Conservation (phyloP, 2,888 invertebrate genomes). For the Leptopilina myrica region DNA sequence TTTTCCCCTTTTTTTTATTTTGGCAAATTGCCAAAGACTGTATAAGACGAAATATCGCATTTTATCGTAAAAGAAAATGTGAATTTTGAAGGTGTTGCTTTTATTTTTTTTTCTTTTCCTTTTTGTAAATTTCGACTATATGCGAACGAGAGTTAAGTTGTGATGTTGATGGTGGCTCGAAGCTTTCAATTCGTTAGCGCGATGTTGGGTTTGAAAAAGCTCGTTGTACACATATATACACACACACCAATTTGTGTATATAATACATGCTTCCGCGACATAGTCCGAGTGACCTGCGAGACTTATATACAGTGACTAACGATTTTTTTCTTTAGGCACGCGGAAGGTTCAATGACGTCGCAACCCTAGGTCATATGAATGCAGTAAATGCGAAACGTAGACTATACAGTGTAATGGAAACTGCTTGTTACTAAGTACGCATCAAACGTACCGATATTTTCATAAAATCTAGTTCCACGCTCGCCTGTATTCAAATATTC, state of each 20-base stretch:
- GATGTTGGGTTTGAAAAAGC: constrained; percentile 49
- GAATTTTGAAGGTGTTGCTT: not conserved
- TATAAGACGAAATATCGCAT: not conserved
- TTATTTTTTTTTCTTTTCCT: not conserved
- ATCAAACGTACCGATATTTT: constrained; percentile 32
- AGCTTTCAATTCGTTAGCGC: constrained; percentile 57
- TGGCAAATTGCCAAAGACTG: too few species aligned
- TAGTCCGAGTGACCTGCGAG: constrained; percentile 66
- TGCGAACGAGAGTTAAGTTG: constrained; percentile 58
- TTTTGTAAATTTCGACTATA: constrained; percentile 46
- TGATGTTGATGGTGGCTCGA: constrained; percentile 52
- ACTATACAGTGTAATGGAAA: constrained; percentile 19
- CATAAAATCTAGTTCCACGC: constrained; percentile 13
- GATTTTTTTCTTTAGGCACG: constrained; percentile 63
- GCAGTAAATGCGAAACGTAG: constrained; percentile 61
- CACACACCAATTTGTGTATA: not conserved
- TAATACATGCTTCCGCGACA: constrained; percentile 38
- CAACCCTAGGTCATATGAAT: constrained; percentile 54
- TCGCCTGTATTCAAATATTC: constrained; percentile 6
- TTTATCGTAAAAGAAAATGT: not conserved
- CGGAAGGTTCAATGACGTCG: constrained; percentile 70
- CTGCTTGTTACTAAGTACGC: constrained; percentile 42
- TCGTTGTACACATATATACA: not conserved
- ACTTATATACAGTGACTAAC: constrained; percentile 65
- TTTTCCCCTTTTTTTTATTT: too few species aligned